These are phyloP conservation scores for Picus viridis DNA, from an alignment of 2,797 vertebrate genomes.

Conservation along the genomic window DNA sequence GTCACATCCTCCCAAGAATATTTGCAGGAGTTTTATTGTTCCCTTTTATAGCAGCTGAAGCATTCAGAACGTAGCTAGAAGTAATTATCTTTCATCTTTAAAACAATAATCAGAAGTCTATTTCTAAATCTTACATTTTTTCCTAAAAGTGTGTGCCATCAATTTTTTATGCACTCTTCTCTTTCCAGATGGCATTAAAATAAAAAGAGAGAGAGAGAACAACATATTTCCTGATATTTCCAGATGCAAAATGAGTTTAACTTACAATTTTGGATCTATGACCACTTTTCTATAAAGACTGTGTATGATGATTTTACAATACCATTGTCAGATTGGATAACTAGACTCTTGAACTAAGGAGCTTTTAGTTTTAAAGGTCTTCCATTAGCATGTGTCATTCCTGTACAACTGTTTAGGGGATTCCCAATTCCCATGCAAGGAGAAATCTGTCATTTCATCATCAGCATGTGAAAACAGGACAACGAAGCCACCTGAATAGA, in stretches of 20 bases:
- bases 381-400: not conserved
- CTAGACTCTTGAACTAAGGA: not conserved
- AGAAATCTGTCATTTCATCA: not conserved
- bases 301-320: not conserved
- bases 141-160: not conserved
- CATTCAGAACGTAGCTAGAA: not conserved
- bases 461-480: not conserved
- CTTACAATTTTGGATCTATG: not conserved
- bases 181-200: not conserved
- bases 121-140: not conserved
- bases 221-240: not conserved
- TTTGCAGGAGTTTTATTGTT: not conserved
- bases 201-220: not conserved
- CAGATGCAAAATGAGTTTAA: not conserved
- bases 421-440: not conserved
- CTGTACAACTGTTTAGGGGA: not conserved
- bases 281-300: not conserved
- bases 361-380: not conserved
- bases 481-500: not conserved
- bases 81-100: slow-evolving; percentile 15
- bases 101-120: not conserved
- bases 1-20: not conserved
- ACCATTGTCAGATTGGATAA: not conserved
- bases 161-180: not conserved
- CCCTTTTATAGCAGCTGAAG: not conserved